phyloP scores from a whole-genome alignment of 2,797 vertebrate genomes.

The Acipenser oxyrinchus region DNA sequence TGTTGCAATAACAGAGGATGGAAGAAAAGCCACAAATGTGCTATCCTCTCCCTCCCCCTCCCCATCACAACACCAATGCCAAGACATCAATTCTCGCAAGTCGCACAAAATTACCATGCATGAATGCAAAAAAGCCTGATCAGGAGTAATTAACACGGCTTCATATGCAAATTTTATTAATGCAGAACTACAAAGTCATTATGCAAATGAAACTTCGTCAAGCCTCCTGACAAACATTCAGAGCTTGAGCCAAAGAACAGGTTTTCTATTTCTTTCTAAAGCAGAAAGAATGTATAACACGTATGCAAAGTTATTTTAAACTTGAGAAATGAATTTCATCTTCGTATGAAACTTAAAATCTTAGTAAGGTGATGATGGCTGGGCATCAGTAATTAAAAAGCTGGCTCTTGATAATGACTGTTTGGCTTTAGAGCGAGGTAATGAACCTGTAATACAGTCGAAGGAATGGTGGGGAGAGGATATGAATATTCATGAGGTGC shows the following conservation, averaged over 20 bases:
- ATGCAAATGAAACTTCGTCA: constrained; percentile 99
- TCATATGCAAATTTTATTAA: constrained; percentile 99
- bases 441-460: constrained; percentile 83
- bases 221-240: constrained; percentile 99
- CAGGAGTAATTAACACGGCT: constrained; percentile 99
- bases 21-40: not conserved
- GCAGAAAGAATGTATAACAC: constrained; percentile 70
- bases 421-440: constrained; percentile 98
- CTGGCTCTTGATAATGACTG: constrained; percentile 82
- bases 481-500: constrained; percentile 99
- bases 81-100: constrained; percentile 99
- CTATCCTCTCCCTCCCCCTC: constrained; percentile 16
- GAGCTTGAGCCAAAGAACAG: constrained; percentile 87
- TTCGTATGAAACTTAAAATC: constrained; percentile 29
- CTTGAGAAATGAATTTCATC: constrained; percentile 47
- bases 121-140: constrained; percentile 90
- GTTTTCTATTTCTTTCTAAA: constrained; percentile 65
- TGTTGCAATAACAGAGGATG: constrained; percentile 53
- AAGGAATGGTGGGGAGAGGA: constrained; percentile 57
- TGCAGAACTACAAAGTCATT: constrained; percentile 99
- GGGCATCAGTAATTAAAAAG: constrained; percentile 53
- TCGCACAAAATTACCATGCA: constrained; percentile 82
- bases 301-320: constrained; percentile 88
- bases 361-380: constrained; percentile 38
- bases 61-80: constrained; percentile 71